Evolutionary conservation across 2,113 vertebrate species (phyloP).

Genomic region (Periophthalmodon schlosseri): DNA sequence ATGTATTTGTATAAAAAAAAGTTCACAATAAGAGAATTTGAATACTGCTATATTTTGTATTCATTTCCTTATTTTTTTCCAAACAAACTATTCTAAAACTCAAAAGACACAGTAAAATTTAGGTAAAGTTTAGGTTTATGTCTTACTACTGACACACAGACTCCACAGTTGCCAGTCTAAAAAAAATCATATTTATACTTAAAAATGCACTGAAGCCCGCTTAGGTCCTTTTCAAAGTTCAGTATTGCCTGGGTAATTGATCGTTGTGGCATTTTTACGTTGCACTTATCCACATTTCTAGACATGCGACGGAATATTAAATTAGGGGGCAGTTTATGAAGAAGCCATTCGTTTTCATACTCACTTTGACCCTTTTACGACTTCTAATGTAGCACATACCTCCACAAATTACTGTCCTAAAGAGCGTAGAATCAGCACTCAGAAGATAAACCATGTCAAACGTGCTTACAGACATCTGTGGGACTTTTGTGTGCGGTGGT

Average conservation of each 20-base stretch:
- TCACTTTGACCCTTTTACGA: constrained; percentile 20
- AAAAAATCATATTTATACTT: not conserved
- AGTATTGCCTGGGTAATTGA: not conserved
- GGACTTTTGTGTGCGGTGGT: constrained; percentile 10
- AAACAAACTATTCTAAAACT: no score
- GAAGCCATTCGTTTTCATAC: not conserved
- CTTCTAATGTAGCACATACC: constrained; percentile 19
- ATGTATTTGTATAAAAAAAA: no score
- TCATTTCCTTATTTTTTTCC: no score
- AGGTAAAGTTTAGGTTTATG: no score
- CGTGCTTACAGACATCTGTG: constrained; percentile 2
- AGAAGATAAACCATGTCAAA: constrained; percentile 12
- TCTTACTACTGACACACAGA: no score
- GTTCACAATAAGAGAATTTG: no score
- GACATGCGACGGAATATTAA: not conserved
- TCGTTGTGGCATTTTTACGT: not conserved
- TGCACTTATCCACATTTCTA: not conserved
- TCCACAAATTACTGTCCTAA: constrained; percentile 32
- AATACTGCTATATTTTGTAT: no score
- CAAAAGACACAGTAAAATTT: no score
- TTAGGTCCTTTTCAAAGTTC: not conserved
- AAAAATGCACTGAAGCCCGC: not conserved
- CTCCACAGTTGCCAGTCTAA: not conserved
- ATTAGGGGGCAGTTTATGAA: constrained; percentile 2
- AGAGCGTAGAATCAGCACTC: constrained; percentile 33